These are phyloP conservation scores for Clanis bilineata DNA, from an alignment of 2,888 invertebrate species.

Conservation along the genomic window DNA sequence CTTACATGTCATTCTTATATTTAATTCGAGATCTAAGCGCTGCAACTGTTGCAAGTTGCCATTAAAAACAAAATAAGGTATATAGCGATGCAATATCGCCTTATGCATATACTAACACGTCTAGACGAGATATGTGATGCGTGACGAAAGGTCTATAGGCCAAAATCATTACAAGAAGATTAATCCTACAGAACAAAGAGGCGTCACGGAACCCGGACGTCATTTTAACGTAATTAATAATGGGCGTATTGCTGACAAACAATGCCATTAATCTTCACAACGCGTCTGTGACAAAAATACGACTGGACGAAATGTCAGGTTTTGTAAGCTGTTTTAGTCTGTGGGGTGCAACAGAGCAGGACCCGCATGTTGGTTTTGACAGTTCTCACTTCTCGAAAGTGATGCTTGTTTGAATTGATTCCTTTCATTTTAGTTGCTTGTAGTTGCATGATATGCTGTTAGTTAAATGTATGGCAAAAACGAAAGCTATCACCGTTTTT, in stretches of 20 bases:
- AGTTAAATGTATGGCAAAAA: too few relatives aligned
- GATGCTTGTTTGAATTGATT: too few relatives aligned
- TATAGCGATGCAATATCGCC: too few relatives aligned
- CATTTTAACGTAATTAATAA: constrained; percentile 9
- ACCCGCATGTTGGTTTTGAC: too few relatives aligned
- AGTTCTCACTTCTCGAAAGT: too few relatives aligned
- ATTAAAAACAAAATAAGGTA: too few relatives aligned
- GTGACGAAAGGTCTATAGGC: constrained; percentile 1
- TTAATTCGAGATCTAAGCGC: too few relatives aligned
- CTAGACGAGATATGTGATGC: not conserved
- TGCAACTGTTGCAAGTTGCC: too few relatives aligned
- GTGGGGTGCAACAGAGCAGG: not conserved
- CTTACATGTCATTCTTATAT: too few relatives aligned
- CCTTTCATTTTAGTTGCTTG: too few relatives aligned
- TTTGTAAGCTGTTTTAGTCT: not conserved
- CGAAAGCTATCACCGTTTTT: too few relatives aligned
- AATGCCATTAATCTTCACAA: constrained; percentile 4
- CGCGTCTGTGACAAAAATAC: not conserved
- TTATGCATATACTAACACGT: not conserved
- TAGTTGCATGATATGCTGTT: too few relatives aligned
- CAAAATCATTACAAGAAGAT: constrained; percentile 9
- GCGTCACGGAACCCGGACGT: constrained; percentile 4
- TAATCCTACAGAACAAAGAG: constrained; percentile 2
- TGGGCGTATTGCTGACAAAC: not conserved
- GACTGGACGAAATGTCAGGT: not conserved